These are phyloP conservation scores for Sebastes kiyomatsui DNA, from an alignment of 2,797 vertebrate species.

Conservation along the genomic window DNA sequence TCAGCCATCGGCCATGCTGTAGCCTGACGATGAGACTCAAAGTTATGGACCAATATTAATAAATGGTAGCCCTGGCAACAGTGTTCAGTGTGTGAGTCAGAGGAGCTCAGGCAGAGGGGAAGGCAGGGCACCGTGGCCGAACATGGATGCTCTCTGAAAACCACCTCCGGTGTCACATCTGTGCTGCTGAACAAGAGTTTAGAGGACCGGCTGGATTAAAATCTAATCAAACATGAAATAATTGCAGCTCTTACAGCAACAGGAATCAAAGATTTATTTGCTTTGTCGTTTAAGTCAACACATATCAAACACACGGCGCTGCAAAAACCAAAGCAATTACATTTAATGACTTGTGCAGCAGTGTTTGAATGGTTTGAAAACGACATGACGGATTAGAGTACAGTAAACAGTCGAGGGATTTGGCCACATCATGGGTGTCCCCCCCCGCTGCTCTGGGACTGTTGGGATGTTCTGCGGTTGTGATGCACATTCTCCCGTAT, in stretches of 20 bases:
- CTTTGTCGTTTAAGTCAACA: conserved; percentile 19
- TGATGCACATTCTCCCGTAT: conserved; percentile 46
- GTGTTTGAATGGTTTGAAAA: conserved; percentile 43
- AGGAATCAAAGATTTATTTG: conserved; percentile 40
- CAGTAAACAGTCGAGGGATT: conserved; percentile 41
- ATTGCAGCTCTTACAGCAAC: conserved; percentile 16
- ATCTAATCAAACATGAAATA: conserved; percentile 42
- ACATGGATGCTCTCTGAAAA: conserved; percentile 61
- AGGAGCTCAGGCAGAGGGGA: conserved; percentile 72
- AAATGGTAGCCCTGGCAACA: conserved; percentile 87
- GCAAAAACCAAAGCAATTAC: conserved; percentile 41
- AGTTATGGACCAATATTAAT: conserved; percentile 85
- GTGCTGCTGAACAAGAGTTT: conserved; percentile 16
- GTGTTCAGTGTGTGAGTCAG: conserved; percentile 78
- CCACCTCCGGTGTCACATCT: conserved; percentile 52
- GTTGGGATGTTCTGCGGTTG: conserved; percentile 36
- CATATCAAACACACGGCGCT: not conserved
- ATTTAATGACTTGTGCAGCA: conserved; percentile 38
- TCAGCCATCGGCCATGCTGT: conserved; percentile 63
- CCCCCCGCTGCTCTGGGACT: conserved; percentile 29
- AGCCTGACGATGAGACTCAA: conserved; percentile 73
- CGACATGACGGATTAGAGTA: conserved; percentile 38
- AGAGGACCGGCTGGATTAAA: conserved; percentile 15
- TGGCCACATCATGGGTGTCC: conserved; percentile 60
- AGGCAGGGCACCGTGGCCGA: conserved; percentile 69